Evolutionary conservation across 1,140 invertebrate genomes (phyloP).

Genomic region (Proctacanthus coquilletti): DNA sequence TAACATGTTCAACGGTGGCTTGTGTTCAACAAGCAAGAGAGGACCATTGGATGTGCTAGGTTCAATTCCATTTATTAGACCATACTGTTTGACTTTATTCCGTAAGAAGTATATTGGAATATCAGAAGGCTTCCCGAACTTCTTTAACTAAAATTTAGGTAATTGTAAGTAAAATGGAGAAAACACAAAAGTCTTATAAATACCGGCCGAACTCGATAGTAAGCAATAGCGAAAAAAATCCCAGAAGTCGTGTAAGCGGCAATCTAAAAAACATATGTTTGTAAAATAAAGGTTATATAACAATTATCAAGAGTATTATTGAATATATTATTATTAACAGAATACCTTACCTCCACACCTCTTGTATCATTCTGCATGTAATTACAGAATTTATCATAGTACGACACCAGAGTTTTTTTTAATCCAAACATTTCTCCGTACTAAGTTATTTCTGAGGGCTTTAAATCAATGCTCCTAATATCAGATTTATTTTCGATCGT

Average conservation of each 20-base stretch:
- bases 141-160: constrained; percentile 2
- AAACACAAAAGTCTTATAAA: not conserved
- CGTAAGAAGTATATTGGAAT: constrained; percentile 2
- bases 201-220: not conserved
- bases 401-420: no score
- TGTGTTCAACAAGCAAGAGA: not conserved
- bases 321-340: not conserved
- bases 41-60: not conserved
- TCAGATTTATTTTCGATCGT: no score
- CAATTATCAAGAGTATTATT: not conserved
- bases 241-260: not conserved
- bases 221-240: not conserved
- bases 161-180: not conserved
- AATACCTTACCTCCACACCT: not conserved
- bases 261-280: constrained; percentile 1
- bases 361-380: constrained; percentile 4
- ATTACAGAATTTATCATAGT: not conserved
- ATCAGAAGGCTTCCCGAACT: constrained; percentile 2
- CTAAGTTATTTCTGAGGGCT: no score
- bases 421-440: no score
- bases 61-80: not conserved
- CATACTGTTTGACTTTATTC: constrained; percentile 1
- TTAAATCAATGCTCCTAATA: no score
- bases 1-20: constrained; percentile 1
- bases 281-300: not conserved